Evolutionary conservation across 2,888 invertebrate genomes (phyloP).

Genomic region (Chloroclysta siterata): DNA sequence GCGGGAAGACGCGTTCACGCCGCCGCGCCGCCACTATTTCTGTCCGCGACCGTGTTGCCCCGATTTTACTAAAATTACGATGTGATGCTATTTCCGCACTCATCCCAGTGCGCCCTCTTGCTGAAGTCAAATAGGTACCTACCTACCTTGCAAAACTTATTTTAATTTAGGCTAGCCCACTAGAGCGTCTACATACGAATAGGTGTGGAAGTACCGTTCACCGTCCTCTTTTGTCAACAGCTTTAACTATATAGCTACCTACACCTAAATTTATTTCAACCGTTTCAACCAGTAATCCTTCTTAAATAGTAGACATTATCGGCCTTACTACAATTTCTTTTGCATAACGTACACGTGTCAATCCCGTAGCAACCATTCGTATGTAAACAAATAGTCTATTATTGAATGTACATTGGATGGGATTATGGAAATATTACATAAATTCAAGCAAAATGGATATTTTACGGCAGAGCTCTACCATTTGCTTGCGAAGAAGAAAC

Average conservation of each 20-base stretch:
- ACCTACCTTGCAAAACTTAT: conserved; percentile 58
- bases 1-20: conserved; percentile 71
- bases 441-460: conserved; percentile 76
- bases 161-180: conserved; percentile 28
- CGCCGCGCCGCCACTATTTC: conserved; percentile 75
- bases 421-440: conserved; percentile 72
- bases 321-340: no score
- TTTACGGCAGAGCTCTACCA: conserved; percentile 73
- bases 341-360: background rate
- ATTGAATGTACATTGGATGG: conserved; percentile 34
- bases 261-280: background rate
- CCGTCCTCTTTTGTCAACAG: conserved; percentile 7
- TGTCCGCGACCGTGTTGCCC: conserved; percentile 83
- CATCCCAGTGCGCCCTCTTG: conserved; percentile 68
- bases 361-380: conserved; percentile 46
- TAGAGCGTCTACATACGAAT: no score
- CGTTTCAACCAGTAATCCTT: conserved; percentile 8
- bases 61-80: conserved; percentile 84
- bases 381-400: conserved; percentile 50
- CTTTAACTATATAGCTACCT: background rate
- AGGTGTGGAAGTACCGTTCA: no score
- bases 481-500: conserved; percentile 68
- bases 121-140: conserved; percentile 55
- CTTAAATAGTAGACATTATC: conserved; percentile 1
- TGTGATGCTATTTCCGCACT: conserved; percentile 83